phyloP scores from a whole-genome alignment of 2,113 vertebrate species.

The Taurulus bubalis region DNA sequence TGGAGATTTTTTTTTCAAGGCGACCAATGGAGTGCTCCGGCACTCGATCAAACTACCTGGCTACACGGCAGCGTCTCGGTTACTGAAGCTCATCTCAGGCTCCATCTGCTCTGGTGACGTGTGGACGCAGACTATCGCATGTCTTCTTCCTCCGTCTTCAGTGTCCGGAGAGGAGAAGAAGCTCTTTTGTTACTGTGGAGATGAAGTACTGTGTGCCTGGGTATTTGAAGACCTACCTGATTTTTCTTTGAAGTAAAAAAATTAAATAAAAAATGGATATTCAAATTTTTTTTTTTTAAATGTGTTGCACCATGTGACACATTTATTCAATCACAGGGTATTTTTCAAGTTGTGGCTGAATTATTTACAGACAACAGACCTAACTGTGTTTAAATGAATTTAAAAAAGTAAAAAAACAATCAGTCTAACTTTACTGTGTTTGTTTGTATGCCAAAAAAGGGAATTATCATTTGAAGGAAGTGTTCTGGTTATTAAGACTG shows the following conservation, averaged over 20 bases:
- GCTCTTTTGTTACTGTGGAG: slow-evolving; percentile 51
- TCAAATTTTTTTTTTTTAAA: neutral
- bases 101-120: slow-evolving; percentile 47
- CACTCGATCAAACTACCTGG: slow-evolving; percentile 67
- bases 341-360: neutral
- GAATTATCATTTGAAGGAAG: slow-evolving; percentile 37
- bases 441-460: neutral
- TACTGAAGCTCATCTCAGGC: slow-evolving; percentile 52
- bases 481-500: slow-evolving; percentile 14
- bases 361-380: neutral
- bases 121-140: slow-evolving; percentile 53
- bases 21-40: slow-evolving; percentile 35
- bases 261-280: neutral
- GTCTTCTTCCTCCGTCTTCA: slow-evolving; percentile 52
- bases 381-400: neutral
- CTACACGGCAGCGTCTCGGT: slow-evolving; percentile 53
- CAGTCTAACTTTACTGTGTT: neutral
- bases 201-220: slow-evolving; percentile 39
- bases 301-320: neutral
- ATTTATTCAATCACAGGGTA: neutral
- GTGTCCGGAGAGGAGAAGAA: slow-evolving; percentile 30
- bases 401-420: neutral
- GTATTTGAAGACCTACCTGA: slow-evolving; percentile 23
- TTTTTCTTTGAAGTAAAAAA: slow-evolving; percentile 32
- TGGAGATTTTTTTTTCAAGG: slow-evolving; percentile 37